These are phyloP conservation scores for Misgurnus anguillicaudatus DNA, from an alignment of 2,113 vertebrate genomes.

Conservation along the genomic window DNA sequence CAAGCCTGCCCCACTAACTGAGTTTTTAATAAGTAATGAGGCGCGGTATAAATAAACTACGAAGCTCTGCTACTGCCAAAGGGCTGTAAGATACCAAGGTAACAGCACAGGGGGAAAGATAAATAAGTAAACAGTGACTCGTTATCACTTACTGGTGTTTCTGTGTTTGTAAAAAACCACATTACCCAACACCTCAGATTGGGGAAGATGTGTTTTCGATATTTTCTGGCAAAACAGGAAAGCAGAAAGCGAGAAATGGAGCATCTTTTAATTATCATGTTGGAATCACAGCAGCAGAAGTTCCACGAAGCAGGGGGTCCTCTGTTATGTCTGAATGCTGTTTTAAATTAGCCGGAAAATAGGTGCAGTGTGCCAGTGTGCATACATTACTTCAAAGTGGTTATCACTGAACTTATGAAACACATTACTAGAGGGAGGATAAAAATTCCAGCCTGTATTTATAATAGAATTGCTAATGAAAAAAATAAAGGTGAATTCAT, in stretches of 20 bases:
- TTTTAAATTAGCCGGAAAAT: slow-evolving; percentile 26
- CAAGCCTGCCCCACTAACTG: slow-evolving; percentile 80
- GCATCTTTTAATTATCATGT: slow-evolving; percentile 22
- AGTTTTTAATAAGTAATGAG: slow-evolving; percentile 84
- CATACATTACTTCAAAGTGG: not conserved
- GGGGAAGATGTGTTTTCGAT: slow-evolving; percentile 2
- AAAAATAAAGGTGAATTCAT: not conserved
- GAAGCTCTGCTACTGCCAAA: slow-evolving; percentile 71
- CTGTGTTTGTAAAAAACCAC: slow-evolving; percentile 53
- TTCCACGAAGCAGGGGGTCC: slow-evolving; percentile 31
- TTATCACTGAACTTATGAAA: slow-evolving; percentile 2
- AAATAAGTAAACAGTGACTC: slow-evolving; percentile 75
- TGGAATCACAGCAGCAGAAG: slow-evolving; percentile 16
- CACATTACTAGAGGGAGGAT: not conserved
- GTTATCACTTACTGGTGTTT: slow-evolving; percentile 64
- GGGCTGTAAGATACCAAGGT: slow-evolving; percentile 74
- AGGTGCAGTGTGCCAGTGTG: not conserved
- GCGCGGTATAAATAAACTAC: slow-evolving; percentile 79
- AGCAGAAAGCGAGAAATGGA: not conserved
- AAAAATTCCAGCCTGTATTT: not conserved
- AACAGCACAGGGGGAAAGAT: slow-evolving; percentile 66
- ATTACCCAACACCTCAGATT: slow-evolving; percentile 44
- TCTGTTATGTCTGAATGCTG: slow-evolving; percentile 4
- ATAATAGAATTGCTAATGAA: not conserved
- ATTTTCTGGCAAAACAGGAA: not conserved